Evolutionary conservation across 2,113 vertebrate species (phyloP).

Genomic region (Brachirus orientalis): DNA sequence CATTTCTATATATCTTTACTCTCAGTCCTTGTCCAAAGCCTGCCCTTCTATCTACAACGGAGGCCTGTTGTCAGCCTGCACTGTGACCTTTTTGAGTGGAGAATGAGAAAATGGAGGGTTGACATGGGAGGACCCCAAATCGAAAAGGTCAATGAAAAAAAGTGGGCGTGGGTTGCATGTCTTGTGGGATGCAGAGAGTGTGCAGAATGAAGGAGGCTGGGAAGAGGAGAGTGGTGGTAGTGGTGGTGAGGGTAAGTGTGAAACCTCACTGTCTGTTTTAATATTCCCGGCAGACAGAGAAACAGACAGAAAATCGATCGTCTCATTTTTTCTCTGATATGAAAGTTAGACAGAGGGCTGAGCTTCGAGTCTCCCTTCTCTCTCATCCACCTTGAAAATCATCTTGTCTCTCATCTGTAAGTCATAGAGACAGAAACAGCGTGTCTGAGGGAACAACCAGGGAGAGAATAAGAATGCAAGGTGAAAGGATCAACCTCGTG

Average conservation of each 20-base stretch:
- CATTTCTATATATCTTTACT: slow-evolving; percentile 19
- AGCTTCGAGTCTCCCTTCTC: slow-evolving; percentile 27
- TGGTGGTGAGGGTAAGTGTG: slow-evolving; percentile 27
- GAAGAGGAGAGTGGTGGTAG: neutral
- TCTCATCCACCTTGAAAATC: slow-evolving; percentile 49
- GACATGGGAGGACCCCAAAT: neutral
- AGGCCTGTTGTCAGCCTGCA: slow-evolving; percentile 5
- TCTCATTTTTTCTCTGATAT: slow-evolving; percentile 76
- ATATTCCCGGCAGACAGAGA: slow-evolving; percentile 74
- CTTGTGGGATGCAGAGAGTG: neutral
- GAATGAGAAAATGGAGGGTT: neutral
- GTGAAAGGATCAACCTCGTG: neutral
- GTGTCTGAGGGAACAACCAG: slow-evolving; percentile 4
- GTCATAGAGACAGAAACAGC: slow-evolving; percentile 22
- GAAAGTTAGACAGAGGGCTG: slow-evolving; percentile 64
- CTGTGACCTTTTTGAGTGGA: neutral
- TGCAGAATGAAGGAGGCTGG: neutral
- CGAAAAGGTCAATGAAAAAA: neutral
- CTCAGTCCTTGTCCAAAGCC: slow-evolving; percentile 21
- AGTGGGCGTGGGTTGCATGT: neutral
- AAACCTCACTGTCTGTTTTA: slow-evolving; percentile 74
- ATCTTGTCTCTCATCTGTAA: slow-evolving; percentile 49
- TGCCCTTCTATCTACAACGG: slow-evolving; percentile 5
- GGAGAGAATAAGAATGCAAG: slow-evolving; percentile 19
- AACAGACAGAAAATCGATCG: slow-evolving; percentile 79